phyloP scores from a whole-genome alignment of 2,797 vertebrate species.

The Margarornis squamiger region DNA sequence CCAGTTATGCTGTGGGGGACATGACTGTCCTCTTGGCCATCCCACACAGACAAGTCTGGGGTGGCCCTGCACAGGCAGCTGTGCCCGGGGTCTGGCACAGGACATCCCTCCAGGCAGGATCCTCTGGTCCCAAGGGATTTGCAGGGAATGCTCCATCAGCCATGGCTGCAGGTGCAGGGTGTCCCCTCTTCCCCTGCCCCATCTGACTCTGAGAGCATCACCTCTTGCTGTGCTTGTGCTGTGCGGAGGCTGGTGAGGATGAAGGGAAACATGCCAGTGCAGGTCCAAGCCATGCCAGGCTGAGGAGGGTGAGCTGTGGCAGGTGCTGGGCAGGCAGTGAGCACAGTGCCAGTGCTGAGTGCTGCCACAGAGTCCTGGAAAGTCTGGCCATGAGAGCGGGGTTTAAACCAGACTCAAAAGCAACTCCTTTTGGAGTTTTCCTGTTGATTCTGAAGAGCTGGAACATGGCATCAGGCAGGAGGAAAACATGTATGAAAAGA shows the following conservation, averaged over 20 bases:
- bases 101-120: accelerated
- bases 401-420: not conserved
- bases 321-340: accelerated
- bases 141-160: not conserved
- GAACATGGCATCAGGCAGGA: not conserved
- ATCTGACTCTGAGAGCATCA: accelerated
- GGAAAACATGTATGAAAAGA: not conserved
- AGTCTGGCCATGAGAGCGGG: not conserved
- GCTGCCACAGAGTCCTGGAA: not conserved
- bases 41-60: accelerated
- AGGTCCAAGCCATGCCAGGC: accelerated
- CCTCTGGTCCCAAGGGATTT: not conserved
- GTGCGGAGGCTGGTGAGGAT: not conserved
- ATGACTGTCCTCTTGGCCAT: not conserved
- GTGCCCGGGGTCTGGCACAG: not conserved
- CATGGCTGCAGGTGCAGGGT: accelerated
- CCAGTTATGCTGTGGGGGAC: accelerated
- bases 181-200: not conserved
- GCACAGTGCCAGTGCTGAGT: accelerated
- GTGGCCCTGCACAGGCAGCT: not conserved
- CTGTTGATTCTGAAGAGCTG: not conserved
- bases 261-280: not conserved
- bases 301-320: not conserved
- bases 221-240: not conserved
- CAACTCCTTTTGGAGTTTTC: not conserved